phyloP scores from a whole-genome alignment of 2,888 invertebrate species.

The Sthenelais limicola region DNA sequence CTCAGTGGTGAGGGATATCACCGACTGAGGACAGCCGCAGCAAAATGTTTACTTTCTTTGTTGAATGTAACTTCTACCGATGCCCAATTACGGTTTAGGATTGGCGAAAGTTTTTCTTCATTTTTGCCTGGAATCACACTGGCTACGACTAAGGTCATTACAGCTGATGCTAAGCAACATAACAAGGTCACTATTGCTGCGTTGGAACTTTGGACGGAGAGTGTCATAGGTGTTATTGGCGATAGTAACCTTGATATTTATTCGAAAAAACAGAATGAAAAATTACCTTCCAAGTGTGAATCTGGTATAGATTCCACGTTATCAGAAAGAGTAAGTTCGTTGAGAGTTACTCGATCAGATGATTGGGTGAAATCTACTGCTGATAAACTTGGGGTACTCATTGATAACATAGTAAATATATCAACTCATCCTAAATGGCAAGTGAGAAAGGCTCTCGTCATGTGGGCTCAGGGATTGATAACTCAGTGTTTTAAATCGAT shows the following conservation, averaged over 20 bases:
- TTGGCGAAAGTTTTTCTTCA: slow-evolving; percentile 28
- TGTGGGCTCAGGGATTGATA: too few relatives aligned
- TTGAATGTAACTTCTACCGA: too few relatives aligned
- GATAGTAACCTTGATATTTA: neutral
- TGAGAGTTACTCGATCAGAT: slow-evolving; percentile 51
- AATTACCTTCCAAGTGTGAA: too few relatives aligned
- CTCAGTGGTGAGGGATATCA: slow-evolving; percentile 57
- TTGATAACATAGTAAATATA: slow-evolving; percentile 58
- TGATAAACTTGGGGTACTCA: slow-evolving; percentile 57
- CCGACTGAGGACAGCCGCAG: slow-evolving; percentile 57
- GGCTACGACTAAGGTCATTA: slow-evolving; percentile 18
- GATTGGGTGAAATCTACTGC: slow-evolving; percentile 60
- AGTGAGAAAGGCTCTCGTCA: too few relatives aligned
- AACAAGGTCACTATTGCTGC: slow-evolving; percentile 16
- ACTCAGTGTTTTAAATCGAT: slow-evolving; percentile 56
- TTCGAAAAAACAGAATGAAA: neutral
- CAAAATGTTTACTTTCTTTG: slow-evolving; percentile 58
- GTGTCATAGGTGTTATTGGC: neutral
- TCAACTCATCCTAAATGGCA: slow-evolving; percentile 62
- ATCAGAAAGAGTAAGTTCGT: too few relatives aligned
- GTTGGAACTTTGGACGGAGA: slow-evolving; percentile 18
- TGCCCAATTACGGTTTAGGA: neutral
- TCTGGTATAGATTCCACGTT: too few relatives aligned
- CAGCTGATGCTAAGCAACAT: slow-evolving; percentile 36
- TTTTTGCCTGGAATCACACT: slow-evolving; percentile 39